Percentiles rank a stretch among this genome's conserved stretches.
phyloP scores from a whole-genome alignment of 2,797 vertebrate genomes.

The Sciaenops ocellatus region DNA sequence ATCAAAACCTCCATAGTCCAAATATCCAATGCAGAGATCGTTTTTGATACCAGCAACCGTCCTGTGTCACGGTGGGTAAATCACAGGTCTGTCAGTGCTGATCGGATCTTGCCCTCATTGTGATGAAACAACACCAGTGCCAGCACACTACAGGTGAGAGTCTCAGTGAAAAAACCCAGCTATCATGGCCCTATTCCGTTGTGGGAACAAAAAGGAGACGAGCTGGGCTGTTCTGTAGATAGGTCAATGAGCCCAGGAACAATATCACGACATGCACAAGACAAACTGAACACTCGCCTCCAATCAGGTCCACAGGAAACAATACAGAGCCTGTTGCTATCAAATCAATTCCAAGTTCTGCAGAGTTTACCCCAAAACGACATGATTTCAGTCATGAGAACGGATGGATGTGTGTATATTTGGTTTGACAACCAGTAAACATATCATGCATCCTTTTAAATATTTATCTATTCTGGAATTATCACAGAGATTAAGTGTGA shows the following conservation, averaged over 20 bases:
- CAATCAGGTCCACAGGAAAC: conserved; percentile 35
- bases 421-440: not conserved
- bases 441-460: not conserved
- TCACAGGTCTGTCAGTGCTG: conserved; percentile 38
- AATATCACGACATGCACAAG: conserved; percentile 25
- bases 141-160: conserved; percentile 36
- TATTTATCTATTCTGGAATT: not conserved
- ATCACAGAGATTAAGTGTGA: not conserved
- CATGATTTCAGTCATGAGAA: not conserved
- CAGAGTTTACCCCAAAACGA: conserved; percentile 1
- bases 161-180: conserved; percentile 42
- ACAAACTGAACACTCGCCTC: conserved; percentile 16
- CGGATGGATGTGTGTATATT: not conserved
- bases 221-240: conserved; percentile 41
- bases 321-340: conserved; percentile 20
- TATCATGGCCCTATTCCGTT: conserved; percentile 26
- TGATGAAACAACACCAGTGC: conserved; percentile 49
- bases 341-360: not conserved
- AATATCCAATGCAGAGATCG: conserved; percentile 20
- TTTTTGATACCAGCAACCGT: conserved; percentile 16
- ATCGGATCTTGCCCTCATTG: conserved; percentile 54
- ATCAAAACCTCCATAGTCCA: conserved; percentile 9
- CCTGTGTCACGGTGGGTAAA: conserved; percentile 27
- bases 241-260: conserved; percentile 40
- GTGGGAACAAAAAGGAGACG: conserved; percentile 41